Conservation (phyloP, 2,113 vertebrate species). For the Sinocyclocheilus grahami region DNA sequence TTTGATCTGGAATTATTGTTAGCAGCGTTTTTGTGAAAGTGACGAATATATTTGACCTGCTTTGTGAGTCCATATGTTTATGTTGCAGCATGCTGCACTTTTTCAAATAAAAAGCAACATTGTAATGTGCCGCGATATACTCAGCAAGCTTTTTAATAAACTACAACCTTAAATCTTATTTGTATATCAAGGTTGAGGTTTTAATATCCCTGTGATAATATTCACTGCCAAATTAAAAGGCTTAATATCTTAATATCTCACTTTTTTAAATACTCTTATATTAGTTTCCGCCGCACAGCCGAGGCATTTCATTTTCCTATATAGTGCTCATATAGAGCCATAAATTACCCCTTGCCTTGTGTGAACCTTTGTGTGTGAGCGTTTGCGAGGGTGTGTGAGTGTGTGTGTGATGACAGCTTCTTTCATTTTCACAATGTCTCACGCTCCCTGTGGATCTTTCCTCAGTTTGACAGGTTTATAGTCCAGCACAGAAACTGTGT, state of each 20-base stretch:
- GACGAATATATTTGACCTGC: slow-evolving; percentile 11
- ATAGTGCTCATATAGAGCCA: neutral
- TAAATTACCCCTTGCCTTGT: slow-evolving; percentile 16
- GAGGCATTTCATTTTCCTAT: slow-evolving; percentile 10
- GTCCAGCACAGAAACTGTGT: slow-evolving; percentile 33
- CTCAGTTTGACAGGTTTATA: slow-evolving; percentile 52
- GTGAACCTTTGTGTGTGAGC: slow-evolving; percentile 22
- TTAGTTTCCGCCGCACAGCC: slow-evolving; percentile 33
- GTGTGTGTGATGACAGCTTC: slow-evolving; percentile 60
- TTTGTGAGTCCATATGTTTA: slow-evolving; percentile 1
- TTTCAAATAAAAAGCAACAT: slow-evolving; percentile 7
- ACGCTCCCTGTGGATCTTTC: slow-evolving; percentile 44
- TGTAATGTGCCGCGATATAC: neutral
- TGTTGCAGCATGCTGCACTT: neutral
- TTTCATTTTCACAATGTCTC: slow-evolving; percentile 55
- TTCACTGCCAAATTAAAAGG: slow-evolving; percentile 36
- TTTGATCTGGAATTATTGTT: slow-evolving; percentile 17
- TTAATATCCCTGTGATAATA: slow-evolving; percentile 50
- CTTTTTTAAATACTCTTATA: slow-evolving; percentile 45
- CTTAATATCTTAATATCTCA: slow-evolving; percentile 30
- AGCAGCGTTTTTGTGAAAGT: neutral
- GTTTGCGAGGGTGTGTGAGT: slow-evolving; percentile 36
- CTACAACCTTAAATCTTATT: slow-evolving; percentile 18
- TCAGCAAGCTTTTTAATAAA: slow-evolving; percentile 40
- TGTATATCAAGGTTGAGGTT: slow-evolving; percentile 41